These are phyloP conservation scores for Sarcophaga subvicina DNA, from an alignment of 2,888 invertebrate species.

Conservation along the genomic window DNA sequence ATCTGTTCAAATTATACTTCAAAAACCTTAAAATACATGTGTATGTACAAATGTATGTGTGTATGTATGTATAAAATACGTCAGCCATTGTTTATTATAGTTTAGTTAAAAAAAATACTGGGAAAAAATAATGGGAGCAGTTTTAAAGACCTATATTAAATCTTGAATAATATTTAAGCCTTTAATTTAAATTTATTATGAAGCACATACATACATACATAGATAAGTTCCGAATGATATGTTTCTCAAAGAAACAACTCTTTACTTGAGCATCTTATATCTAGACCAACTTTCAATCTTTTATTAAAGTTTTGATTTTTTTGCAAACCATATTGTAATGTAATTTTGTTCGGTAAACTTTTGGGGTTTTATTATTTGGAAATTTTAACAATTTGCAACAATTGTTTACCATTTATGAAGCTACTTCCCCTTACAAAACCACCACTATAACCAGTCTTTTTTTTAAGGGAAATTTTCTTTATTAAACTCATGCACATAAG, in stretches of 20 bases:
- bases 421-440: not conserved
- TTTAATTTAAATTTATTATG: too few species aligned
- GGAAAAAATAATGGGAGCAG: too few species aligned
- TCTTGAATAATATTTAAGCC: too few species aligned
- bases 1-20: too few species aligned
- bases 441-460: not conserved
- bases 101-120: too few species aligned
- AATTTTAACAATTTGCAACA: slow-evolving; percentile 50
- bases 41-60: too few species aligned
- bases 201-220: too few species aligned
- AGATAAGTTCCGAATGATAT: not conserved
- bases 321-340: slow-evolving; percentile 53
- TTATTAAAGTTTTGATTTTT: not conserved
- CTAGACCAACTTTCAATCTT: slow-evolving; percentile 1
- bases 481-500: too few species aligned
- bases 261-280: not conserved
- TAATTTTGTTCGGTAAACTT: slow-evolving; percentile 65
- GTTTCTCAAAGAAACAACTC: not conserved
- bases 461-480: not conserved
- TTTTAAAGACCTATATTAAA: too few species aligned
- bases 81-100: too few species aligned
- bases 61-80: too few species aligned
- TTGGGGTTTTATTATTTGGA: slow-evolving; percentile 29
- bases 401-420: slow-evolving; percentile 41
- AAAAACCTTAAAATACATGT: too few species aligned